Base-by-base conservation (phyloP, 2,888 invertebrate species). In the Hirtodrosophila duncani region DNA sequence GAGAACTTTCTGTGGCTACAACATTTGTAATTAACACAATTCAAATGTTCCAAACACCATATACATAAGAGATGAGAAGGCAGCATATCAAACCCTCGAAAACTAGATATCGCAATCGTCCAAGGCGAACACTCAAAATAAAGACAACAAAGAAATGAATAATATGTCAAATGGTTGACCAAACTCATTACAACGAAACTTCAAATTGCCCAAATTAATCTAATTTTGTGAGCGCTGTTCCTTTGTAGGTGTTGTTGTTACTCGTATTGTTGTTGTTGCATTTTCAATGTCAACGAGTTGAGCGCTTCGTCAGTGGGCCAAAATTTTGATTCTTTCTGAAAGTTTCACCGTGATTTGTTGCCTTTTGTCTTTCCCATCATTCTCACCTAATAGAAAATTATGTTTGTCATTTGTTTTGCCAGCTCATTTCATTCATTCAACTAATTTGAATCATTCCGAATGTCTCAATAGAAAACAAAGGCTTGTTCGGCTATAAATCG, bases 141-240 rank as follows among this genome's bases (percentile, higher is more conserved):
- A 67, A 82, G 70, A 64, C 67, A 74, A 74, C 58, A 67, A 62
- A 45, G 42, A 61, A 74, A 68, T 41, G 26, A 37, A 37, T 43
- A 43, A 57, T 49, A 55, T 69, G 77, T 79, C 80, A 70, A 81
- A 81, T 81, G 71, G 72, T 70, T 67, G 72, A 68, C 63, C 66
- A 68, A 71, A 71, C 62, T 78, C 81, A 82, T 83, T 82, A 83
- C 78, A 80, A 81, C 71, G 63, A 81, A 81, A 74, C 70, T 71
- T 77, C 64, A 68, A 83, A 83, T 81, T 80, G 69, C 77, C 67
- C 75, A 77, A 82, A 83, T 84, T 82, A 83, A 84, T 84, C 81
- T 78, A 71, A 74, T 81, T 65, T 55, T 61, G 49, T 56, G 63
- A 51, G 53, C 26, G 45, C 16, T 42, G 59, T 49, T 46, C 30